Base-by-base conservation (phyloP, 2,113 vertebrate genomes). In the Rousettus leschenaultii region DNA sequence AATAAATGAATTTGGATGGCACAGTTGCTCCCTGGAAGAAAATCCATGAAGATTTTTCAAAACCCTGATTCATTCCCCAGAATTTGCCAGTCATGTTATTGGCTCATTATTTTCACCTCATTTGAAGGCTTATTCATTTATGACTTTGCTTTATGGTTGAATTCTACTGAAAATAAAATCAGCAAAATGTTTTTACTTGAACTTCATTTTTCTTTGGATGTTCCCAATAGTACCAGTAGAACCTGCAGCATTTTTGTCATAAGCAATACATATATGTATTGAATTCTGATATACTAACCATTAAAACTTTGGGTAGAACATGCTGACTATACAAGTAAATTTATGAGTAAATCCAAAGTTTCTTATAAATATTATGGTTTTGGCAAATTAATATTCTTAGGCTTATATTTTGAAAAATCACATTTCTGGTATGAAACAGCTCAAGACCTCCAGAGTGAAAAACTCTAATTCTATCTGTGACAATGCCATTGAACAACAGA, bases 31-130 rank as follows among this genome's bases (percentile, higher is more conserved):
- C 91, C 91, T 79, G 61, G 91, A 97, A 98, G 94, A 92, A 97
- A 92, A 84, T 94, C 65, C 74, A 35, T 89, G 94, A 89, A 45
- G 85, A 89, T 89, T 97, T 97, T 98, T 98, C 94, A 97, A 33
- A 95, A 95, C 71, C 82, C 94, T 21, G 94, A 96, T 94, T 33
- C 30, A 55, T 88, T 95, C 66, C 57, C 80, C 68, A 85, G 90
- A 80, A 97, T 87, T 96, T 94, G 63, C 82, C n/a, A 71, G 94
- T 77, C 51, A 51, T 83, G 75, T 95, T 95, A 95, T 96, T 96
- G 96, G 97, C 96, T 88, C 90, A 96, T 97, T 95, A 91, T 96
- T 96, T 97, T 96, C 92, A 96, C 92, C 94, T 96, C 94, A 97
- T 95, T 97, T 86, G 74, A 88, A 84, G 35, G 73, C 93, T 97